These are phyloP conservation scores for Corapipo altera DNA, from an alignment of 2,113 vertebrate species.

Conservation along the genomic window DNA sequence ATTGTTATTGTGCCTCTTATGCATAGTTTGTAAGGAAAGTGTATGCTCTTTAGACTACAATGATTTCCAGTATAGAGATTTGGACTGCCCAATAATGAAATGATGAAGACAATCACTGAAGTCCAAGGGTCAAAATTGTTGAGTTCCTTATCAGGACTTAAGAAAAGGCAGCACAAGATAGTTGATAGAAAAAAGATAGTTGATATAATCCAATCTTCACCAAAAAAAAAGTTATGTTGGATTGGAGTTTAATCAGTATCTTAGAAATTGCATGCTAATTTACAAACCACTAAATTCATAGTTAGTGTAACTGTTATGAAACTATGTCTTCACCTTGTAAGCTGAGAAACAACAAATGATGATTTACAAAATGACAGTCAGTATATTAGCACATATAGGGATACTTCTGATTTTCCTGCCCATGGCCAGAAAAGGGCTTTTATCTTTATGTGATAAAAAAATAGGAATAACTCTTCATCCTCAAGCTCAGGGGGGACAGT, in stretches of 20 bases:
- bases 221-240: neutral
- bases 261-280: neutral
- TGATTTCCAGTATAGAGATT: neutral
- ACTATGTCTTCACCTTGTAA: neutral
- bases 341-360: neutral
- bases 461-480: neutral
- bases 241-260: neutral
- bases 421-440: neutral
- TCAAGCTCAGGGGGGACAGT: neutral
- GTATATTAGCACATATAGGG: neutral
- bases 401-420: neutral
- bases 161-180: neutral
- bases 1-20: neutral
- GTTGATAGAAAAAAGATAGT: neutral
- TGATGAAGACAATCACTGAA: neutral
- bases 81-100: neutral
- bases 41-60: accelerated
- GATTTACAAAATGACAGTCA: neutral
- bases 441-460: neutral
- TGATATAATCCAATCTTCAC: neutral
- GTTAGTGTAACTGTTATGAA: neutral
- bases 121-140: neutral
- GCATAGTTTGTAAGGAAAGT: neutral
- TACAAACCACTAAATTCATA: neutral
- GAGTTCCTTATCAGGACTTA: neutral